Conservation (phyloP, 2,113 vertebrate species). For the Collichthys lucidus region DNA sequence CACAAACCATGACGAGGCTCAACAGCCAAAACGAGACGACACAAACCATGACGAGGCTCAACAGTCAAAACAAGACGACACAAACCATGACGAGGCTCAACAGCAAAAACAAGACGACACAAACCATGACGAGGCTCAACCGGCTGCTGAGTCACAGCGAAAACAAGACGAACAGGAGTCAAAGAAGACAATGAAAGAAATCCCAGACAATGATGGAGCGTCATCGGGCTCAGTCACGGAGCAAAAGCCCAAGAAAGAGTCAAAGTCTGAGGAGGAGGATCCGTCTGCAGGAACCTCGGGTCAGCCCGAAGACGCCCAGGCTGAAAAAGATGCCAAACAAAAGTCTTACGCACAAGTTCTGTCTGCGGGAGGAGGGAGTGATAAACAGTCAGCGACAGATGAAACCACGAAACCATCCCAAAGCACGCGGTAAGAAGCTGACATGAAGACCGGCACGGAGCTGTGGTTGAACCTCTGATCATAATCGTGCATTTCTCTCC, state of each 20-base stretch:
- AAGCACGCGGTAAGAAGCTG: conserved; percentile 1
- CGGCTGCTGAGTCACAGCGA: no score
- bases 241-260: not conserved
- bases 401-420: not conserved
- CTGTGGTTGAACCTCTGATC: fast-evolving
- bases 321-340: not conserved
- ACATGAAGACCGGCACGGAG: not conserved
- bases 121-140: not conserved
- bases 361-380: not conserved
- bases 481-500: not conserved
- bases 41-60: not conserved
- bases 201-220: not conserved
- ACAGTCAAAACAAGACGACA: not conserved
- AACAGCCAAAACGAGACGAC: not conserved
- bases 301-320: not conserved
- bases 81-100: not conserved
- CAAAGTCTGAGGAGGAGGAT: conserved; percentile 7
- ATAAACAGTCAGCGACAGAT: conserved; percentile 6
- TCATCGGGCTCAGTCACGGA: not conserved
- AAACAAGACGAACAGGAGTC: not conserved
- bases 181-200: not conserved
- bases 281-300: not conserved
- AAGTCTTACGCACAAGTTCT: conserved; percentile 18
- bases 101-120: not conserved
- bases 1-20: not conserved